These are phyloP conservation scores for Hirtodrosophila histrioides DNA, from an alignment of 2,888 invertebrate genomes.

Conservation along the genomic window DNA sequence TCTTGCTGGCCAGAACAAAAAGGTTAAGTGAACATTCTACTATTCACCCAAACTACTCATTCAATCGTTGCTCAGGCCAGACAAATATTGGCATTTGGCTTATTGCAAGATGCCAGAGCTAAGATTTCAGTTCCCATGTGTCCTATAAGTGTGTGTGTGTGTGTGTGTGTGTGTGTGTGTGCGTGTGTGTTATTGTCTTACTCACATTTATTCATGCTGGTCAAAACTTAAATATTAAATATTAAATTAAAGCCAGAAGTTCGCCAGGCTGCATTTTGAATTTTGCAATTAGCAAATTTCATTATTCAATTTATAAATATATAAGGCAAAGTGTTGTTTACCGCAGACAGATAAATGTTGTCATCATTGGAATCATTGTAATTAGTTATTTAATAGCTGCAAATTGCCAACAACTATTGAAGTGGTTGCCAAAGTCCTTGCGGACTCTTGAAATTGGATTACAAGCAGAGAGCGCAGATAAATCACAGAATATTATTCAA, in stretches of 20 bases:
- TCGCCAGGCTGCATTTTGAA: conserved; percentile 31
- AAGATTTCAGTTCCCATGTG: conserved; percentile 49
- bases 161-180: conserved; percentile 12
- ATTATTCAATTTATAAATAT: conserved; percentile 62
- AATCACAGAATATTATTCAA: neutral
- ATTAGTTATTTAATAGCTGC: conserved; percentile 71
- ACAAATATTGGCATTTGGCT: conserved; percentile 70
- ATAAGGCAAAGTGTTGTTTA: conserved; percentile 34
- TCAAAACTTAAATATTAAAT: conserved; percentile 70
- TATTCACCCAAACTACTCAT: conserved; percentile 27
- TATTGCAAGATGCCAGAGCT: conserved; percentile 36
- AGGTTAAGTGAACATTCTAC: conserved; percentile 72
- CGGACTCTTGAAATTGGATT: neutral
- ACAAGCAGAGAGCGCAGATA: neutral
- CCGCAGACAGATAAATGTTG: conserved; percentile 39
- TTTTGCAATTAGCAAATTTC: conserved; percentile 71
- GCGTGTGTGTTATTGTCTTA: conserved; percentile 6
- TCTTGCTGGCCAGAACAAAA: conserved; percentile 64
- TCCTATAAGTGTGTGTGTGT: conserved; percentile 7
- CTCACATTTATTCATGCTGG: conserved; percentile 51
- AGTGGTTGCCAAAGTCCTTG: conserved; percentile 32
- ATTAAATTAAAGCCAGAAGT: conserved; percentile 66
- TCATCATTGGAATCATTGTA: conserved; percentile 35
- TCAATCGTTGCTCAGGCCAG: conserved; percentile 29
- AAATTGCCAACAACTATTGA: conserved; percentile 40